Percentiles rank a stretch among this genome's conserved stretches.
phyloP scores from a whole-genome alignment of 2,797 vertebrate genomes.

The Channa striata region DNA sequence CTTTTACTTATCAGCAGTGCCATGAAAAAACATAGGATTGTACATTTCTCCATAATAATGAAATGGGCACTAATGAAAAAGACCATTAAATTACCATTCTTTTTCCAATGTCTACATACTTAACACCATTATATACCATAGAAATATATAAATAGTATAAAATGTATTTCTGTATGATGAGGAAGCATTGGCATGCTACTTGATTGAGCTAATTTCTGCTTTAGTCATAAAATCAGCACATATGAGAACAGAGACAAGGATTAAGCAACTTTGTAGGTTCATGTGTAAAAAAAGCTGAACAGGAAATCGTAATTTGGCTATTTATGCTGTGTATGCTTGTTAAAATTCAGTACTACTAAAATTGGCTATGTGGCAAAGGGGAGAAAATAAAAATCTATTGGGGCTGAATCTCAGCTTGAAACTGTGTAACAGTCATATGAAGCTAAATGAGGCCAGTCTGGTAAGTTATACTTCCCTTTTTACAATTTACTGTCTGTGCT shows the following conservation, averaged over 20 bases:
- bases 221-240: constrained; percentile 57
- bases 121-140: constrained; percentile 81
- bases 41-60: constrained; percentile 39
- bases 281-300: constrained; percentile 50
- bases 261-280: constrained; percentile 44
- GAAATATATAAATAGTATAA: constrained; percentile 88
- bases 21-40: constrained; percentile 36
- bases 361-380: constrained; percentile 57
- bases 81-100: constrained; percentile 57
- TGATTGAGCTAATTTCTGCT: constrained; percentile 65
- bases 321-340: constrained; percentile 28
- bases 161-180: constrained; percentile 68
- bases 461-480: constrained; percentile 64
- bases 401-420: constrained; percentile 67
- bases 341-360: constrained; percentile 42
- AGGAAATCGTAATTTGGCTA: constrained; percentile 47
- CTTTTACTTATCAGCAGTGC: constrained; percentile 49
- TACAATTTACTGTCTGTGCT: constrained; percentile 44
- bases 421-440: constrained; percentile 84
- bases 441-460: constrained; percentile 63
- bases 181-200: constrained; percentile 80
- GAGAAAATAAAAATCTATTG: constrained; percentile 65
- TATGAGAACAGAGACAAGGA: constrained; percentile 46
- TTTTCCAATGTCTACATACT: constrained; percentile 74
- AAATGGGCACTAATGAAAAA: constrained; percentile 55